A percentile compares a stretch with the other conserved stretches of the same genome.
Conservation (phyloP, 1,140 invertebrate genomes). For the Whitmania pigra region DNA sequence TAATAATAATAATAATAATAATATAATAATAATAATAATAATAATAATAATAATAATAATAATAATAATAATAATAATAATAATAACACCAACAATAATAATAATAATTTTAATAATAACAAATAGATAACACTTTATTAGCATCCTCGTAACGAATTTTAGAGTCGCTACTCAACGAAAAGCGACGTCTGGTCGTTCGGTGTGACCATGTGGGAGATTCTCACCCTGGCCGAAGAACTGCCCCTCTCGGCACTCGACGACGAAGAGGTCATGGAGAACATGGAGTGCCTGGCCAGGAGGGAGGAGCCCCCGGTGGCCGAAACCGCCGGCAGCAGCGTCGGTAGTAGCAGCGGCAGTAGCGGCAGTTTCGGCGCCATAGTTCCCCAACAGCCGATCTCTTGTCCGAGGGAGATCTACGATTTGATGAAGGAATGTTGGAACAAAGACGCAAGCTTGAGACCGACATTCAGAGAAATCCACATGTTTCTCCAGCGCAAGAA, state of each 20-base stretch:
- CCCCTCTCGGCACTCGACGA: slow-evolving; percentile 66
- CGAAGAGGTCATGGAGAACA: slow-evolving; percentile 61
- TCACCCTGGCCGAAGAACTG: slow-evolving; percentile 68
- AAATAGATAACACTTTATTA: too few species aligned
- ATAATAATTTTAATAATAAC: too few species aligned
- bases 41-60: too few species aligned
- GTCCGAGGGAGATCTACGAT: slow-evolving; percentile 76
- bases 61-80: too few species aligned
- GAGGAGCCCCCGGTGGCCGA: slow-evolving; percentile 11
- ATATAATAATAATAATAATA: too few species aligned
- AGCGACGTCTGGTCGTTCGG: slow-evolving; percentile 79
- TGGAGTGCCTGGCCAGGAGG: slow-evolving; percentile 35
- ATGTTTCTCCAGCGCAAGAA: slow-evolving; percentile 73
- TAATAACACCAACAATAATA: too few species aligned
- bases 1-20: too few species aligned
- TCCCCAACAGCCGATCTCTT: slow-evolving; percentile 59
- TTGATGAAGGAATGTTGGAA: slow-evolving; percentile 23
- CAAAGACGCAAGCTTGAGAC: slow-evolving; percentile 44
- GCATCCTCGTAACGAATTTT: slow-evolving; percentile 11
- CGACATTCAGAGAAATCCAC: slow-evolving; percentile 71
- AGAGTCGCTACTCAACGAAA: slow-evolving; percentile 66
- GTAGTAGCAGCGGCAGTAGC: neutral
- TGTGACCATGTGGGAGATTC: slow-evolving; percentile 73
- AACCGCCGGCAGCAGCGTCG: neutral
- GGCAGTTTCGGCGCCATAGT: slow-evolving; percentile 51